Evolutionary conservation across 2,888 invertebrate genomes (phyloP), one percentile per base, ranked within the genome.

Genomic region (Lochmaea capreae): DNA sequence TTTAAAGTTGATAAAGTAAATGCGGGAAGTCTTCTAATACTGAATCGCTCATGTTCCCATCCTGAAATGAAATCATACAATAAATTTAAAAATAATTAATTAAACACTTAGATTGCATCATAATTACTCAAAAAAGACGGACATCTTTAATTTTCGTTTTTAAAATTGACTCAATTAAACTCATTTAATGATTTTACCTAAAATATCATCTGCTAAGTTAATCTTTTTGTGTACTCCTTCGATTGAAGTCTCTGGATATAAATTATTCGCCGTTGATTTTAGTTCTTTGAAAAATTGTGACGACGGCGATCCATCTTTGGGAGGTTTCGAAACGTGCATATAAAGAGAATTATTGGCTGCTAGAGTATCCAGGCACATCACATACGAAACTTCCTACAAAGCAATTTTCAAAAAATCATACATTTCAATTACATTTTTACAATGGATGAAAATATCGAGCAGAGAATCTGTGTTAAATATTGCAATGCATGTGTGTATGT

Each of bases 21-120:
- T 0, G 97, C 97, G 0, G 97, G 94, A 82, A 98, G 90, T 77
- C 97, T 90, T 78, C 96, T 91, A 80, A 99, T 96, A 86, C 97
- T 97, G 88, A 95, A 99, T 79, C 97, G 89, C 87, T 99, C 99
- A 84, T 99, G 99, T 84, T 98, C 98, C 99, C 99, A 99, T 0
- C 97, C 95, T 18, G 16, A 63, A 63, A 43, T 43, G 43, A 43
- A 43, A 43, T 43, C 4, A 12, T 43, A 43, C 43, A 43, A 43
- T 43, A 5, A 43, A 43, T 43, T 11, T 43, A 43, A 43, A 11
- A 43, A 43, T 43, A 43, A 43, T 5, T 11, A 54, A 54, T 54
- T 54, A 16, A 18, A 49, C 6, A n/a, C 49, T 49, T 49, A 49
- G 49, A 49, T 49, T 49, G 12, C 49, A 49, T 11, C 49, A 26